These are phyloP conservation scores for Tragopan temminckii DNA, from an alignment of 2,797 vertebrate species.

Conservation along the genomic window DNA sequence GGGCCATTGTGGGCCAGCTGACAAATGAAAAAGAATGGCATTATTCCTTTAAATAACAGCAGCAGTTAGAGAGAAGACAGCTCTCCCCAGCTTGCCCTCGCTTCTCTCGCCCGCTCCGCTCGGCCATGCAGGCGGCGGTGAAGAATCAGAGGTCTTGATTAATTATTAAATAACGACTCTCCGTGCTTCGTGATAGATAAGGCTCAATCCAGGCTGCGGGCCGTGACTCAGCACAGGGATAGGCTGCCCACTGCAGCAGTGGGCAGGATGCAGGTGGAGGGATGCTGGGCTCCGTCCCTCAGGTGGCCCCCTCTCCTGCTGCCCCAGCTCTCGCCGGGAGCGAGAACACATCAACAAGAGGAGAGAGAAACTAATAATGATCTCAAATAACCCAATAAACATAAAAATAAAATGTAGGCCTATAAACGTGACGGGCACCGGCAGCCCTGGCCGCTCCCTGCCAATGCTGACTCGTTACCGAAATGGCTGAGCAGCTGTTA, in stretches of 20 bases:
- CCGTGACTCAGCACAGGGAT: background rate
- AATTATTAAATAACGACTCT: conserved; percentile 90
- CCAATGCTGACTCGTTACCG: conserved; percentile 58
- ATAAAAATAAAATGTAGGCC: conserved; percentile 73
- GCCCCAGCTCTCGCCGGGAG: conserved; percentile 28
- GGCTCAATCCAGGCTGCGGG: conserved; percentile 66
- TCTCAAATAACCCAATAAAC: conserved; percentile 77
- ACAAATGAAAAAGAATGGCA: conserved; percentile 86
- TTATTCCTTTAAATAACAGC: conserved; percentile 89
- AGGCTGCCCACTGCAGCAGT: background rate
- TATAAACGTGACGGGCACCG: conserved; percentile 66
- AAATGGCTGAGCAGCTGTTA: conserved; percentile 74
- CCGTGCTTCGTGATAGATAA: conserved; percentile 77
- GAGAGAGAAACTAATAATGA: conserved; percentile 74
- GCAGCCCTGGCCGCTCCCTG: conserved; percentile 60
- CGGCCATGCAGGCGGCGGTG: conserved; percentile 49
- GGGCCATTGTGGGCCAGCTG: conserved; percentile 82
- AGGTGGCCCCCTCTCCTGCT: background rate
- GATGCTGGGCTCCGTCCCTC: background rate
- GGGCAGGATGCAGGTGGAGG: background rate
- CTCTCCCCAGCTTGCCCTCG: conserved; percentile 66
- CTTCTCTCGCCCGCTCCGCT: conserved; percentile 64
- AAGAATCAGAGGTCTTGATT: conserved; percentile 88
- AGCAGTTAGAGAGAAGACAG: conserved; percentile 78
- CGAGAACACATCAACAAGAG: conserved; percentile 64